Evolutionary conservation across 2,888 invertebrate genomes (phyloP).

Genomic region (Agapostemon virescens): DNA sequence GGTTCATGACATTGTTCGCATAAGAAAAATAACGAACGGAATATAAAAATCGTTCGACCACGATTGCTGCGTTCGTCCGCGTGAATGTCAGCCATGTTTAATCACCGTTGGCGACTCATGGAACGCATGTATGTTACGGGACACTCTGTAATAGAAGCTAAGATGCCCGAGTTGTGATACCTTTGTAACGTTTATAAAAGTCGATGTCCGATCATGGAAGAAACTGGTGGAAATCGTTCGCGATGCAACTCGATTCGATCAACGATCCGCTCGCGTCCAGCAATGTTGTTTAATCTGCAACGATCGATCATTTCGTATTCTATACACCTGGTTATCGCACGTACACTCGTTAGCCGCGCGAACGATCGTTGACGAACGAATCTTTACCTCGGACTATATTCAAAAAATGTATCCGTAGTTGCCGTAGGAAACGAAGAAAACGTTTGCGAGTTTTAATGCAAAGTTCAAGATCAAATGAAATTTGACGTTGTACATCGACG

Average conservation of each 20-base stretch:
- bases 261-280: constrained; percentile 46
- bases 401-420: background rate
- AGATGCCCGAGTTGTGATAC: constrained; percentile 55
- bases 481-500: background rate
- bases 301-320: constrained; percentile 51
- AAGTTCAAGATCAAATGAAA: background rate
- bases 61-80: constrained; percentile 9
- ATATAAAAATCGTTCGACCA: constrained; percentile 4
- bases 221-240: constrained; percentile 8
- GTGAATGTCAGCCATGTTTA: background rate
- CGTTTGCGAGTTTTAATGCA: background rate
- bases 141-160: constrained; percentile 40
- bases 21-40: background rate
- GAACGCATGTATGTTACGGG: constrained; percentile 21
- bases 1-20: constrained; percentile 21
- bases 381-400: background rate
- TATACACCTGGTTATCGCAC: constrained; percentile 66
- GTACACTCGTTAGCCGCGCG: constrained; percentile 65
- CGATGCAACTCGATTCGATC: constrained; percentile 12
- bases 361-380: constrained; percentile 46
- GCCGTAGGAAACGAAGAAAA: background rate
- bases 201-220: constrained; percentile 38
- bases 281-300: constrained; percentile 50
- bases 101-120: constrained; percentile 33
- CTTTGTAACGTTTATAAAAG: constrained; percentile 47